These are phyloP conservation scores for Ptychochromis oligacanthus DNA, from an alignment of 2,113 vertebrate species.

Conservation along the genomic window DNA sequence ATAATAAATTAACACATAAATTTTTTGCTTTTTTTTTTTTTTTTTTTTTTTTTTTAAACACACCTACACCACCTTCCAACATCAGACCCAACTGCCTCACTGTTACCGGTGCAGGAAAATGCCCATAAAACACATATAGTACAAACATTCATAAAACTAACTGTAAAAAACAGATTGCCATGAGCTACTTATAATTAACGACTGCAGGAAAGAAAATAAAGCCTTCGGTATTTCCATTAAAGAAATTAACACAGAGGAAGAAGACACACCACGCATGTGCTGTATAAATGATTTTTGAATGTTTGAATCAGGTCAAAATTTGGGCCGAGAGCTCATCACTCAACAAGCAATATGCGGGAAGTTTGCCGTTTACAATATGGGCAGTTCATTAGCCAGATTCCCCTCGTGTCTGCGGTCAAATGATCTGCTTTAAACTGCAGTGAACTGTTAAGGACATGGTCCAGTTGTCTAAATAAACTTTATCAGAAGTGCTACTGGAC, in stretches of 20 bases:
- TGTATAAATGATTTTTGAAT: not conserved
- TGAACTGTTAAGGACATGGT: not conserved
- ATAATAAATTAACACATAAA: too few relatives aligned
- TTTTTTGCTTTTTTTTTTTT: too few relatives aligned
- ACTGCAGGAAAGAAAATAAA: not conserved
- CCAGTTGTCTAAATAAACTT: not conserved
- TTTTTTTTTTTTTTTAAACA: too few relatives aligned
- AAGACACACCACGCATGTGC: not conserved
- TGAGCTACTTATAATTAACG: not conserved
- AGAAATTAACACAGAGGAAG: not conserved
- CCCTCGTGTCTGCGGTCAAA: not conserved
- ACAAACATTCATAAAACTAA: constrained; percentile 22
- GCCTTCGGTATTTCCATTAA: not conserved
- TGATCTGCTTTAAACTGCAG: too few relatives aligned
- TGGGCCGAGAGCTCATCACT: not conserved
- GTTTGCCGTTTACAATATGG: not conserved
- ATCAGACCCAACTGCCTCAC: constrained; percentile 29
- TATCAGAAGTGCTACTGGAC: too few relatives aligned
- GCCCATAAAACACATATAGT: constrained; percentile 46
- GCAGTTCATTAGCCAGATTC: not conserved
- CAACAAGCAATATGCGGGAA: not conserved
- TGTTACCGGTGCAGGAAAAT: constrained; percentile 55
- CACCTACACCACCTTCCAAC: constrained; percentile 15
- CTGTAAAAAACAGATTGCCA: constrained; percentile 23
- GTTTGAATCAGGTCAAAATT: not conserved